These are phyloP conservation scores for Balaeniceps rex DNA, from an alignment of 2,113 vertebrate species.

Conservation along the genomic window DNA sequence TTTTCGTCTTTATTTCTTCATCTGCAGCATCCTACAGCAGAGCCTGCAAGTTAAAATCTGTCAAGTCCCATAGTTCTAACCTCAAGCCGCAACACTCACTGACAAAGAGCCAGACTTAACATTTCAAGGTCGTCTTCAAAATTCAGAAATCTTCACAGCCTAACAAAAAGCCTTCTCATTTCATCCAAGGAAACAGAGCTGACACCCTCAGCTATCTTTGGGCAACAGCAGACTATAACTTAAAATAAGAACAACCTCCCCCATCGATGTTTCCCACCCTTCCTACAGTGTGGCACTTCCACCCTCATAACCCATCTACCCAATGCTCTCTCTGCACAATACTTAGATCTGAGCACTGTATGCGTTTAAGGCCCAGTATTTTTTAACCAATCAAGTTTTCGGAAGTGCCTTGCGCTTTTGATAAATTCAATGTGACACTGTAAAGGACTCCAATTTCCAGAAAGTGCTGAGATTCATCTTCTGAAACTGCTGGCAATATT, in stretches of 20 bases:
- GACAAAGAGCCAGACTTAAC: conserved; percentile 32
- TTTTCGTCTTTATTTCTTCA: conserved; percentile 14
- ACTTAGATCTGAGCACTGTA: background rate
- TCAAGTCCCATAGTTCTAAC: conserved; percentile 18
- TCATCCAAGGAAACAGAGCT: background rate
- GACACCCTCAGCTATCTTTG: conserved; percentile 16
- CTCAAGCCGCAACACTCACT: background rate
- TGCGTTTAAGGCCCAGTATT: background rate
- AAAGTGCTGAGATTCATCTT: conserved; percentile 23
- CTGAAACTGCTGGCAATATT: conserved; percentile 11
- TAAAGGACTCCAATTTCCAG: conserved; percentile 14
- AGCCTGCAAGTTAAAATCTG: conserved; percentile 28
- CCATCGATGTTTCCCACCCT: background rate
- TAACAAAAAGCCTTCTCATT: background rate
- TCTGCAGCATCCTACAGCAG: background rate
- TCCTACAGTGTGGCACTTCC: background rate
- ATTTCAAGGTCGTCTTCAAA: conserved; percentile 26
- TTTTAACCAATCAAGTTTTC: background rate
- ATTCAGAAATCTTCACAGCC: background rate
- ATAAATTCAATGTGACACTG: conserved; percentile 8
- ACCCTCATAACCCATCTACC: background rate
- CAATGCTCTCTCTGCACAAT: background rate
- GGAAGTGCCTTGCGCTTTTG: background rate
- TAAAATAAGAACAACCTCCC: conserved; percentile 15
- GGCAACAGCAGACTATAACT: background rate